Base-by-base conservation (phyloP, 2,888 invertebrate genomes). In the Hecatera dysodea region DNA sequence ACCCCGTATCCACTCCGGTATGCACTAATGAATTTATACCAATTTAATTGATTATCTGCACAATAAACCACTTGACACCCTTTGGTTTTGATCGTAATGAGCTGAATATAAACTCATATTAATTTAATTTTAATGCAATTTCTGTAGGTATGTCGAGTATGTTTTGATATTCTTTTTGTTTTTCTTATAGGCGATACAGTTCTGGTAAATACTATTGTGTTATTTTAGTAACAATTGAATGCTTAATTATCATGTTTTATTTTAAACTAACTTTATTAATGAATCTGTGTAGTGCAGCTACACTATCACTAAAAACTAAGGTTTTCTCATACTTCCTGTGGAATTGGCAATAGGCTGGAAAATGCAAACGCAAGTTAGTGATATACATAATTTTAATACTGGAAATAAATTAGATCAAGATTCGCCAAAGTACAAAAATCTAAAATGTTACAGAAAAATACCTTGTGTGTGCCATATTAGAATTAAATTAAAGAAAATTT, bases 11-110 rank as follows among this genome's bases (percentile, higher is more conserved):
- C 19, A 24, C 27, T 27, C 22, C 17, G 15, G 19, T 17, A 56
- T 68, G 39, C 46, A 68, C 22, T 48, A 69, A 57, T 69, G 0
- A 69, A 59, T 59, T 6, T 12, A 69, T 33, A 24, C 29, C 24
- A n/a, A 50, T 59, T 55, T n/a, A 57, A 33, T 70, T 61, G 2
- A 53, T 39, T 46, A 62, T 39, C 12, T 6, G 11, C 27, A 62
- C 29, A 29, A 53, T 22, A 27, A 2, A 12, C 6, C 36, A 39
- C 27, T 46, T 62, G 36, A 53, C 6, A 46, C 52, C 19, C 17
- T 27, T 19, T 71, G 53, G 44, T 53, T 70, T 27, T 44, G 61
- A 39, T 27, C 15, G 44, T 52, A 59, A 70, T 59, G n/a, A 52
- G 15, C 69, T 11, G 7, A 15, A 24, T 27, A 17, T 36, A 19